These are phyloP conservation scores for Gastrophryne carolinensis DNA, from an alignment of 2,797 vertebrate species.

Conservation along the genomic window DNA sequence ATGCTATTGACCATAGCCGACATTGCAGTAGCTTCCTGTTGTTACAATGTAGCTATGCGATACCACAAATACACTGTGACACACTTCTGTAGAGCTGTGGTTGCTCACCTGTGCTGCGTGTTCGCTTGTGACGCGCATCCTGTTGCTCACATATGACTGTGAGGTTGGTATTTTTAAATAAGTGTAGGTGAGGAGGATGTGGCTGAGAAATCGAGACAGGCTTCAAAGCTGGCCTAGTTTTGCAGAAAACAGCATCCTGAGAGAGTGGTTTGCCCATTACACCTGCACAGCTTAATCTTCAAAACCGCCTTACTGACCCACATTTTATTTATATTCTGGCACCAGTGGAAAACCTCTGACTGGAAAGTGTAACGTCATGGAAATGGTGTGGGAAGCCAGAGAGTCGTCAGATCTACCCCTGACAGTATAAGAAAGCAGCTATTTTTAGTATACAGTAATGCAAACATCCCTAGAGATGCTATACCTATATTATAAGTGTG, in stretches of 20 bases:
- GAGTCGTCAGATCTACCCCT: background rate
- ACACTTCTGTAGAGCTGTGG: constrained; percentile 21
- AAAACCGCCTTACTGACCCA: constrained; percentile 59
- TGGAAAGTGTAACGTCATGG: constrained; percentile 24
- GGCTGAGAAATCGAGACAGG: constrained; percentile 56
- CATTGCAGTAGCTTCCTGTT: background rate
- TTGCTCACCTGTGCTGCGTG: constrained; percentile 27
- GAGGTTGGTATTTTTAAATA: constrained; percentile 59
- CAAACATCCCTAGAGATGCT: background rate
- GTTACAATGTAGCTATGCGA: background rate
- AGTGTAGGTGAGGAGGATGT: constrained; percentile 66
- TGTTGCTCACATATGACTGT: constrained; percentile 9
- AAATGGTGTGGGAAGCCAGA: constrained; percentile 7
- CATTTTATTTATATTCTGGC: constrained; percentile 42
- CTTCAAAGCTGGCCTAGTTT: constrained; percentile 60
- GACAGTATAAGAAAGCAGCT: background rate
- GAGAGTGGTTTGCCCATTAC: background rate
- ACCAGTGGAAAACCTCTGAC: background rate
- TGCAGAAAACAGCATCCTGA: constrained; percentile 54
- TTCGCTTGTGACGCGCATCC: background rate
- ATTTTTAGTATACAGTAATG: background rate
- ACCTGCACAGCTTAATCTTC: constrained; percentile 28
- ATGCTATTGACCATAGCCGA: no score
- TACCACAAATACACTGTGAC: constrained; percentile 4
- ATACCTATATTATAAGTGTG: no score